phyloP scores from a whole-genome alignment of 2,797 vertebrate species.

The Anniella stebbinsi region DNA sequence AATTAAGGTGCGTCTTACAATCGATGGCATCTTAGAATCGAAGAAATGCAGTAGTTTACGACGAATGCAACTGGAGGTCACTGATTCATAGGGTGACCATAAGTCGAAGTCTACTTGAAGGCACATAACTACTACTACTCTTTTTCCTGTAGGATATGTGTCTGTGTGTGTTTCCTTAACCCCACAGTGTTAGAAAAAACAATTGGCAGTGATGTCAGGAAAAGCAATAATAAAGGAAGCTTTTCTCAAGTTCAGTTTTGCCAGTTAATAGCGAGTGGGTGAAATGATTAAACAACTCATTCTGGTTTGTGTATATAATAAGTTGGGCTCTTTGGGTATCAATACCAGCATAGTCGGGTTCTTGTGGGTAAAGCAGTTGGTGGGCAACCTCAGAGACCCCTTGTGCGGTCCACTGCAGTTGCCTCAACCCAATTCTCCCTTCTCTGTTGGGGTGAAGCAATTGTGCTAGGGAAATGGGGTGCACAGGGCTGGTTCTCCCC shows the following conservation, averaged over 20 bases:
- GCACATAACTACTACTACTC: too few species aligned
- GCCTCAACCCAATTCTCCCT: too few species aligned
- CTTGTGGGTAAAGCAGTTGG: background rate
- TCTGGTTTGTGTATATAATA: background rate
- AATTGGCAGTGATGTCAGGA: background rate
- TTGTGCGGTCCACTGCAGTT: too few species aligned
- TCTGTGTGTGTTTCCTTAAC: background rate
- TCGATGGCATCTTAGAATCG: too few species aligned
- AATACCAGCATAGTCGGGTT: background rate
- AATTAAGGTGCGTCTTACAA: too few species aligned
- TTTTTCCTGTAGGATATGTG: background rate
- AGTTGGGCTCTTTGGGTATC: background rate
- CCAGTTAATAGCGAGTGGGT: background rate
- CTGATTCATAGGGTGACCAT: too few species aligned
- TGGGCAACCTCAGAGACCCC: background rate
- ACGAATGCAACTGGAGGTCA: too few species aligned
- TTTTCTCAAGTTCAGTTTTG: background rate
- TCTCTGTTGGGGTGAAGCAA: too few species aligned
- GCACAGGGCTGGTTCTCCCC: too few species aligned
- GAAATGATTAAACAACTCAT: conserved; percentile 7
- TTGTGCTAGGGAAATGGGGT: too few species aligned
- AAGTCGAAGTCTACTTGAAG: too few species aligned
- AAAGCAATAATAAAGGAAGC: background rate
- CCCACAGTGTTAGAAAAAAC: background rate
- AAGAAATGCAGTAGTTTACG: too few species aligned